Evolutionary conservation across 1,140 invertebrate species (phyloP), one percentile per base, ranked within the genome.

Genomic region (Galendromus occidentalis): DNA sequence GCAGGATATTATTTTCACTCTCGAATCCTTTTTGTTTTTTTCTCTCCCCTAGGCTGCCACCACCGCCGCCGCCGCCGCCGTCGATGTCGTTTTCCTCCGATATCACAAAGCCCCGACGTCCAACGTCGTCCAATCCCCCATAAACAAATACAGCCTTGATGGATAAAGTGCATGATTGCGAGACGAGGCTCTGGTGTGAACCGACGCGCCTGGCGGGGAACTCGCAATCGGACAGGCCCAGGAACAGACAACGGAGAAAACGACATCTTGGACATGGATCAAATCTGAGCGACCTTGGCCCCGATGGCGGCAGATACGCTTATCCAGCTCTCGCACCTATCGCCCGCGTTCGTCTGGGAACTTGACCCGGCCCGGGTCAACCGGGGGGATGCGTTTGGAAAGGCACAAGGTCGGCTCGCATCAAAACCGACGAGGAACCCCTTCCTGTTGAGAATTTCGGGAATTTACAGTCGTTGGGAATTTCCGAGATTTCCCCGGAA

Each of bases 1-100:
- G 33, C 33, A 39, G 51, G 51, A 59, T 59, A 59, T 59, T 59
- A 59, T 59, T 59, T 59, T 59, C 51, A 59, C 51, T 59, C n/a
- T n/a, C 51, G 25, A 59, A 59, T 59, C 51, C 51, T 59, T 59
- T 33, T 59, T 33, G 22, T 59, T 17, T 59, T 25, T 59, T 29
- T 25, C 51, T 39, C 33, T 9, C 33, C 33, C 33, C 4, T 39
- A 6, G 9, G 33, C 33, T 9, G 9, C 33, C 33, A 9, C 33
- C 33, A 9, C 33, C 33, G 33, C 33, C 33, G 33, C 9, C 33
- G 33, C n/a, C n/a, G n/a, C n/a, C n/a, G n/a, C n/a, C n/a, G n/a
- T n/a, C n/a, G n/a, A n/a, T n/a, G n/a, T n/a, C n/a, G n/a, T n/a
- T n/a, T n/a, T 39, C 33, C 33, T 39, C 33, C 51, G 51, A 59